A percentile compares a stretch with the other conserved stretches of the same genome.
Evolutionary conservation across 2,888 invertebrate species (phyloP).

Genomic region (Eledona agricola): DNA sequence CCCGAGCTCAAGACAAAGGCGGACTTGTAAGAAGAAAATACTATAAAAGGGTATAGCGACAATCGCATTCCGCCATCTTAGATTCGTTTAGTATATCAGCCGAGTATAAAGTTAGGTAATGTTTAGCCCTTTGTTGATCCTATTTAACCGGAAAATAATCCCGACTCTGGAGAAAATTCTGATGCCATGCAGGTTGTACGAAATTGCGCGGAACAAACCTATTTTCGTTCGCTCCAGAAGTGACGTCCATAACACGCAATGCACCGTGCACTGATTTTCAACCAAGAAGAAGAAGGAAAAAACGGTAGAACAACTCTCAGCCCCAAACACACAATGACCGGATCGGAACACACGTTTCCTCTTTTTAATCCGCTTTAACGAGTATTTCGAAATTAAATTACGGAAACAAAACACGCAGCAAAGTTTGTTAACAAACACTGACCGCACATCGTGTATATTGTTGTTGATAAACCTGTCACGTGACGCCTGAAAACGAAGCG

Average conservation of each 20-base stretch:
- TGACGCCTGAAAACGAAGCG: constrained; percentile 6
- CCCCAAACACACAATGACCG: neutral
- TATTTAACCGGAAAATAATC: constrained; percentile 14
- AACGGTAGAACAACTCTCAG: constrained; percentile 2
- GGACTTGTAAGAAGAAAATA: too few relatives aligned
- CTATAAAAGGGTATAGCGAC: constrained; percentile 11
- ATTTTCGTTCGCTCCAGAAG: constrained; percentile 41
- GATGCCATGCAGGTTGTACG: constrained; percentile 26
- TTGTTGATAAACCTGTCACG: constrained; percentile 22
- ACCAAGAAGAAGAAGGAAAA: constrained; percentile 18
- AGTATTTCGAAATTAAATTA: constrained; percentile 23
- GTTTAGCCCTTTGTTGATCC: constrained; percentile 15
- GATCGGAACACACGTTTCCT: constrained; percentile 2
- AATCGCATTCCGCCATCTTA: constrained; percentile 10
- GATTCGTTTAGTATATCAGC: constrained; percentile 11
- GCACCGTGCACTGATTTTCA: constrained; percentile 34
- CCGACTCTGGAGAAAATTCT: constrained; percentile 11
- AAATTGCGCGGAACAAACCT: constrained; percentile 46
- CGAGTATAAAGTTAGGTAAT: constrained; percentile 8
- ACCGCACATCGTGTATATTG: constrained; percentile 13
- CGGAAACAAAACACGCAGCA: constrained; percentile 8
- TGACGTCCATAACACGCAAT: constrained; percentile 41
- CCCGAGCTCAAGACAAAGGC: constrained; percentile 11
- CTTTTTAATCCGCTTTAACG: constrained; percentile 3
- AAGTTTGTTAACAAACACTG: constrained; percentile 19